A percentile compares a stretch with the other conserved stretches of the same genome.
phyloP scores from a whole-genome alignment of 2,888 invertebrate genomes.

The Tetranychus truncatus region DNA sequence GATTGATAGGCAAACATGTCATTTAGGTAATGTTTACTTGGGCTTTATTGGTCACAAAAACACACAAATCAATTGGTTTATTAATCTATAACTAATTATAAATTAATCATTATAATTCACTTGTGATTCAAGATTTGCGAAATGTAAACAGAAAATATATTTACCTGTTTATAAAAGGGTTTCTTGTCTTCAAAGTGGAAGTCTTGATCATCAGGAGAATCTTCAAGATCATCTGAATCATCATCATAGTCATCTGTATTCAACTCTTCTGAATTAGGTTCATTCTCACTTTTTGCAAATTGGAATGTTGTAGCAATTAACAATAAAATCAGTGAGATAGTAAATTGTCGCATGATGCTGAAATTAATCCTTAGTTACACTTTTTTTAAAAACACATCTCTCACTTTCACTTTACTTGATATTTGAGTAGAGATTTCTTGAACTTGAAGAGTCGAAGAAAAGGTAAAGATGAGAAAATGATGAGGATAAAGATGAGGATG shows the following conservation, averaged over 20 bases:
- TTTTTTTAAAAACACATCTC: too few species aligned
- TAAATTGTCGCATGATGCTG: not conserved
- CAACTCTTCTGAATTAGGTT: not conserved
- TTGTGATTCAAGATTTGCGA: too few species aligned
- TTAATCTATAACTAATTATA: not conserved
- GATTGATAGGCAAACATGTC: not conserved
- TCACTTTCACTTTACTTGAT: too few species aligned
- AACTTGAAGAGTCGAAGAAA: constrained; percentile 7
- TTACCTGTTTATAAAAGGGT: not conserved
- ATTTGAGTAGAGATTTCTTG: too few species aligned
- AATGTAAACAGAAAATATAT: not conserved
- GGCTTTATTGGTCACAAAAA: too few species aligned
- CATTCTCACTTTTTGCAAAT: not conserved
- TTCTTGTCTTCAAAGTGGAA: not conserved
- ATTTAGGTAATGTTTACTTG: too few species aligned
- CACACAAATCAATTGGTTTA: too few species aligned
- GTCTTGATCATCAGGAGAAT: not conserved
- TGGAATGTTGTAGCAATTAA: not conserved
- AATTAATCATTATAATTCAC: not conserved
- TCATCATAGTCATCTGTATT: constrained; percentile 2
- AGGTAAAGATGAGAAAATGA: constrained; percentile 1
- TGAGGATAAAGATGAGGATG: not conserved
- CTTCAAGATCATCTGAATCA: constrained; percentile 8
- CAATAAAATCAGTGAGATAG: not conserved
- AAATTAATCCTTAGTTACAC: too few species aligned